These are phyloP conservation scores for Gracilinanus agilis DNA, from an alignment of 2,113 vertebrate species.

Conservation along the genomic window DNA sequence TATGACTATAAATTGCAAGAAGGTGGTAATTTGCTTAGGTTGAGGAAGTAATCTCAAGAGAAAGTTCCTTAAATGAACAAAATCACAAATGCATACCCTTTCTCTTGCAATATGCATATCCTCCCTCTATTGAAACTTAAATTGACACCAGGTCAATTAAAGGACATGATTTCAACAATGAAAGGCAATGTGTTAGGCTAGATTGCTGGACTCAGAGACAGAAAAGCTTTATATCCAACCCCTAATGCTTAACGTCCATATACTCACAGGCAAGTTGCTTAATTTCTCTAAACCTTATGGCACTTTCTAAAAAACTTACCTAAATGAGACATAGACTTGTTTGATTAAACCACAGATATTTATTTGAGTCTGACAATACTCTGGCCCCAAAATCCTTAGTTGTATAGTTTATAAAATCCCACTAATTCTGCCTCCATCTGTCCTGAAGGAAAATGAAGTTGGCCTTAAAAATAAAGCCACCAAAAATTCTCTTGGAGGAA, in stretches of 20 bases:
- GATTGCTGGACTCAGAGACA: background rate
- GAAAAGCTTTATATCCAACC: background rate
- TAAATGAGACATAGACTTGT: background rate
- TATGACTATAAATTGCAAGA: conserved; percentile 21
- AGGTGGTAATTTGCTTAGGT: background rate
- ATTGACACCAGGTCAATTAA: background rate
- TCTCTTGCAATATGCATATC: background rate
- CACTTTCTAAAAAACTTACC: background rate
- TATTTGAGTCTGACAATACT: background rate
- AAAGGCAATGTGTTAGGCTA: background rate
- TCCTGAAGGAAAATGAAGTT: too few relatives aligned
- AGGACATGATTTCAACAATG: background rate
- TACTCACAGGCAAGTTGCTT: background rate
- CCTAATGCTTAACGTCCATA: background rate
- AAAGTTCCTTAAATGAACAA: background rate
- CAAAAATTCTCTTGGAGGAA: background rate
- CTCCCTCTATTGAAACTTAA: background rate
- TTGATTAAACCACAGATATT: background rate
- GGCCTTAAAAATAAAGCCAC: background rate
- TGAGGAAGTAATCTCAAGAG: background rate
- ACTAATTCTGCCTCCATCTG: background rate
- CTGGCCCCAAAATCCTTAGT: background rate
- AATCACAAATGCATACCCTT: background rate
- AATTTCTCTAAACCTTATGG: background rate
- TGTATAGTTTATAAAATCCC: background rate